A percentile compares a stretch with the other conserved stretches of the same genome.
Evolutionary conservation across 2,113 vertebrate species (phyloP).

Genomic region (Lophotis ruficrista): DNA sequence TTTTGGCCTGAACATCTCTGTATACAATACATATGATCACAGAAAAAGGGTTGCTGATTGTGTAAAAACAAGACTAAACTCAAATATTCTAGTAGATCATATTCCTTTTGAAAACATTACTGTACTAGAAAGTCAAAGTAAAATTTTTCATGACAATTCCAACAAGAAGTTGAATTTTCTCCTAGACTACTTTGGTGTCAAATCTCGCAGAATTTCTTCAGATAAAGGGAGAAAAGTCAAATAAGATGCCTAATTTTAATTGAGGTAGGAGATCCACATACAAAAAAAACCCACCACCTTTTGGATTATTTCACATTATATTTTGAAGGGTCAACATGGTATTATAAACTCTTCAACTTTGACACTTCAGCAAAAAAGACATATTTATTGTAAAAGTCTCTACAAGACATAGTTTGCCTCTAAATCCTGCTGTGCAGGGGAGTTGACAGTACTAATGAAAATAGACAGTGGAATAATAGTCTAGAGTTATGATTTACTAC

Average conservation of each 20-base stretch:
- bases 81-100: background rate
- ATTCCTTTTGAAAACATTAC: background rate
- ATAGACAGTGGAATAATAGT: conserved; percentile 14
- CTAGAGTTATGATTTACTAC: conserved; percentile 4
- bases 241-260: background rate
- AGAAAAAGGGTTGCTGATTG: background rate
- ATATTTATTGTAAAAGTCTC: background rate
- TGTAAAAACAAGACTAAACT: background rate
- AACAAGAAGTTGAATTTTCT: background rate
- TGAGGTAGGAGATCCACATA: background rate
- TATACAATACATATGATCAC: background rate
- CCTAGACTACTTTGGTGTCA: background rate
- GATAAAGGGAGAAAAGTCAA: background rate
- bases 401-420: background rate
- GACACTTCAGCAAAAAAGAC: background rate
- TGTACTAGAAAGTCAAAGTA: background rate
- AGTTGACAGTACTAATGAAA: conserved; percentile 25
- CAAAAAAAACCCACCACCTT: fast-evolving
- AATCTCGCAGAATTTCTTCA: background rate
- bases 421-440: background rate
- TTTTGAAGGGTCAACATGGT: background rate
- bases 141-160: background rate
- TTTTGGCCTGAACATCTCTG: background rate
- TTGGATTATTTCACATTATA: background rate
- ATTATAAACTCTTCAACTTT: background rate